Evolutionary conservation across 2,797 vertebrate genomes (phyloP).

Genomic region (Fundulus diaphanus): DNA sequence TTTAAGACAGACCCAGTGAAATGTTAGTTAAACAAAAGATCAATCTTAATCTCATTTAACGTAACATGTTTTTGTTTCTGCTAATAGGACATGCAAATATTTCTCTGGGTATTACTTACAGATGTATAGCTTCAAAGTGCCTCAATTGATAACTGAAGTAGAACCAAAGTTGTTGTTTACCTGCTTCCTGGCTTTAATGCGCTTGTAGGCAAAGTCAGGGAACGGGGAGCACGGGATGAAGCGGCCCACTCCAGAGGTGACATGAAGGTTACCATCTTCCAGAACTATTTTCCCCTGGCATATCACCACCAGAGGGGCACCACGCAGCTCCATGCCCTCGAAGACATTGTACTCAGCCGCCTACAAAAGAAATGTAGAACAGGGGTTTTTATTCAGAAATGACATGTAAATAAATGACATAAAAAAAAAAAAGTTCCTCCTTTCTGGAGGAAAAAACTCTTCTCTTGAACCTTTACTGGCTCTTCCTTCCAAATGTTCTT

Average conservation of each 20-base stretch:
- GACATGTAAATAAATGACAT: not conserved
- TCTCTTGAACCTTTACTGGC: slow-evolving; percentile 1
- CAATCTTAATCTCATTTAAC: no score
- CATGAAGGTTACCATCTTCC: slow-evolving; percentile 92
- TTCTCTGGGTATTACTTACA: no score
- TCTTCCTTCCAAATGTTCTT: slow-evolving; percentile 38
- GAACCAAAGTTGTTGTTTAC: slow-evolving; percentile 66
- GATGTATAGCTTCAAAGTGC: not conserved
- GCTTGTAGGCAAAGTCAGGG: slow-evolving; percentile 96
- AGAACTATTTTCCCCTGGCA: slow-evolving; percentile 96
- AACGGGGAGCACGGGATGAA: slow-evolving; percentile 92
- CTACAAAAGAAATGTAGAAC: slow-evolving; percentile 62
- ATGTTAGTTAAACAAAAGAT: no score
- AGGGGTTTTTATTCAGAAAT: not conserved
- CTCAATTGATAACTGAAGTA: not conserved
- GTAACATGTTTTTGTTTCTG: no score
- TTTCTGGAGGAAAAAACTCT: not conserved
- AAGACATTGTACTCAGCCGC: slow-evolving; percentile 96
- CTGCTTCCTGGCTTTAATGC: slow-evolving; percentile 97
- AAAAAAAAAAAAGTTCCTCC: not conserved
- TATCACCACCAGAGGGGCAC: slow-evolving; percentile 91
- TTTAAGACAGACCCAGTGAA: no score
- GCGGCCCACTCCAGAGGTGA: slow-evolving; percentile 89
- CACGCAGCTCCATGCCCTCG: slow-evolving; percentile 95
- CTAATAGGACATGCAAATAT: no score